Percentiles rank a stretch among this genome's conserved stretches.
Evolutionary conservation across 2,113 vertebrate genomes (phyloP).

Genomic region (Balaeniceps rex): DNA sequence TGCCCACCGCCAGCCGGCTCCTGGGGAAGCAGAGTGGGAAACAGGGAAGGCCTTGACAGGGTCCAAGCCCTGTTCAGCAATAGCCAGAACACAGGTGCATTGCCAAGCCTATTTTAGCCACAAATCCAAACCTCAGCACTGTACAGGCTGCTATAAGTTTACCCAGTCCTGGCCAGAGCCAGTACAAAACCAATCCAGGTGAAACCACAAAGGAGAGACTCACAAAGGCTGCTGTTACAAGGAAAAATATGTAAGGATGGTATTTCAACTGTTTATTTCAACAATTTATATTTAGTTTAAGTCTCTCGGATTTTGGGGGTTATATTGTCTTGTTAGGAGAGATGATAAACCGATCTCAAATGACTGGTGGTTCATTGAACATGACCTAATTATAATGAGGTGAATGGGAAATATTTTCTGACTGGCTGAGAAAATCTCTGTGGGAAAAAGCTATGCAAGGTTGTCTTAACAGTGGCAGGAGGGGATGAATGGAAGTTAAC

Average conservation of each 20-base stretch:
- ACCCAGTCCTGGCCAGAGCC: neutral
- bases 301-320: neutral
- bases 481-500: neutral
- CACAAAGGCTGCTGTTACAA: neutral
- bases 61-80: neutral
- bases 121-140: fast-evolving
- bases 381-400: neutral
- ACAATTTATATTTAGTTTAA: neutral
- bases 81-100: fast-evolving
- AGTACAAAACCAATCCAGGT: neutral
- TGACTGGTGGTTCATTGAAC: neutral
- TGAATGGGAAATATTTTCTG: neutral
- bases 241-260: neutral
- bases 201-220: neutral
- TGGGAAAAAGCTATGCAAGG: neutral
- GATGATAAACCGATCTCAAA: neutral
- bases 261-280: neutral
- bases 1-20: too few species aligned
- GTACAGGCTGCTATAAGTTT: fast-evolving
- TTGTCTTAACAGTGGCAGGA: neutral
- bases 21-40: neutral
- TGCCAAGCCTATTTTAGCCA: neutral
- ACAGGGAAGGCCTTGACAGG: neutral
- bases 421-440: neutral
- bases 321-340: neutral